phyloP scores from a whole-genome alignment of 1,140 invertebrate genomes.

The Caerostris extrusa region DNA sequence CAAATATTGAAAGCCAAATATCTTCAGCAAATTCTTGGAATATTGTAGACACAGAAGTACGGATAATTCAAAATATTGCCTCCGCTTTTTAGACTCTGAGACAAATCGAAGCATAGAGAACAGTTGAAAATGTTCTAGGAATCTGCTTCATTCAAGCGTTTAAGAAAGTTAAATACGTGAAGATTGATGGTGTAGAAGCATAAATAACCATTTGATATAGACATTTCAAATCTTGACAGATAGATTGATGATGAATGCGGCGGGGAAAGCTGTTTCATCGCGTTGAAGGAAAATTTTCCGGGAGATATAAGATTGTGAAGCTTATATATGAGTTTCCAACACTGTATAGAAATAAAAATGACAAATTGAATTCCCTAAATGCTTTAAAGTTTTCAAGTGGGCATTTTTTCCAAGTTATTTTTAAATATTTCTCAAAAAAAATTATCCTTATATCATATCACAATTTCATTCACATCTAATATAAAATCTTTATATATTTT shows the following conservation, averaged over 20 bases:
- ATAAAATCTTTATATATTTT: too few species aligned
- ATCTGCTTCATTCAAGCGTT: neutral
- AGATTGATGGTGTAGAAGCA: conserved; percentile 26
- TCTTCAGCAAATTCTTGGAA: neutral
- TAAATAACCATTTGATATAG: conserved; percentile 32
- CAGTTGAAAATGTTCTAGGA: neutral
- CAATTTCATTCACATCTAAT: too few species aligned
- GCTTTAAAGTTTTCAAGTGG: neutral
- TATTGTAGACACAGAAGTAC: neutral
- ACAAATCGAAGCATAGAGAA: neutral
- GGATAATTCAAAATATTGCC: neutral
- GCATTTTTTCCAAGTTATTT: too few species aligned
- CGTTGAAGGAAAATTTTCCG: neutral
- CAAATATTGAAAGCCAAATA: neutral
- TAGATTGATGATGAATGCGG: conserved; percentile 5
- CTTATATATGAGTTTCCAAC: conserved; percentile 1
- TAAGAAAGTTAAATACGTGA: conserved; percentile 29
- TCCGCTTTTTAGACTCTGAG: neutral
- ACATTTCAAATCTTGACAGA: conserved; percentile 27
- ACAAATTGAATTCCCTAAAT: neutral
- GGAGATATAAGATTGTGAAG: neutral
- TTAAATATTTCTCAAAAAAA: too few species aligned
- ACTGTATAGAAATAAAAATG: neutral
- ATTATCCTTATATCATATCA: too few species aligned
- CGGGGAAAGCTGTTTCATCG: neutral